Conservation (phyloP, 2,113 vertebrate genomes). For the Theristicus caerulescens region DNA sequence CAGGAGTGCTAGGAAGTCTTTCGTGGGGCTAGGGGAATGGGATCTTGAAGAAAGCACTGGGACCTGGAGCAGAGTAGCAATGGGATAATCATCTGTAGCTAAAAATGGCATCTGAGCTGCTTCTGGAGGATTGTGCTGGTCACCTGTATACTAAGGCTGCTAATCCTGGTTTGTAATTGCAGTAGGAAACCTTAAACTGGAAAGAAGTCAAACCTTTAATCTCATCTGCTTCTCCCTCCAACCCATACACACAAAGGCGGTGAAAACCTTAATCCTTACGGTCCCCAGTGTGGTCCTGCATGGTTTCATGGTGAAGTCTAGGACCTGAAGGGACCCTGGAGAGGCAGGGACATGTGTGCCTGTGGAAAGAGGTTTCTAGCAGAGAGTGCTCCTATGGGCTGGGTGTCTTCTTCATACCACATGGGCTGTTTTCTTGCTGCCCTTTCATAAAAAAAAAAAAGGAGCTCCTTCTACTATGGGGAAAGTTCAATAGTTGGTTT, state of each 20-base stretch:
- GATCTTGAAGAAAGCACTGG: not conserved
- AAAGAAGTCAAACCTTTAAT: conserved; percentile 10
- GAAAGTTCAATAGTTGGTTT: not conserved
- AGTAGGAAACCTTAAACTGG: conserved; percentile 2
- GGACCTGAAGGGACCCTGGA: not conserved
- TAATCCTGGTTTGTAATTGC: not conserved
- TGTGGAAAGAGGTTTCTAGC: not conserved
- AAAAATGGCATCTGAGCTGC: not conserved
- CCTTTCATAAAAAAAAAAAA: not conserved
- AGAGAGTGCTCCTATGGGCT: not conserved
- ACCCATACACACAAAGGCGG: not conserved
- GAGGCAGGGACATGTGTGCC: not conserved
- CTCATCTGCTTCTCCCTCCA: not conserved
- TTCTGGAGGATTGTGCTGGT: not conserved
- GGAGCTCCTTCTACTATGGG: not conserved
- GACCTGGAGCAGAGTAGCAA: not conserved
- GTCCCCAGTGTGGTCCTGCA: not conserved
- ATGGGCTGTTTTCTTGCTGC: not conserved
- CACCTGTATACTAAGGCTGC: not conserved
- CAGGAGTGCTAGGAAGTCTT: not conserved
- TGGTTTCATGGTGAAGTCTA: not conserved
- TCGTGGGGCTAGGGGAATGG: not conserved
- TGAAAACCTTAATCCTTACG: not conserved
- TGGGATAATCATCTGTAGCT: not conserved
- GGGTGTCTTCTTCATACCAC: not conserved